Evolutionary conservation across 2,797 vertebrate genomes (phyloP), one percentile per base, ranked within the genome.

Genomic region (Pogoniulus pusillus): DNA sequence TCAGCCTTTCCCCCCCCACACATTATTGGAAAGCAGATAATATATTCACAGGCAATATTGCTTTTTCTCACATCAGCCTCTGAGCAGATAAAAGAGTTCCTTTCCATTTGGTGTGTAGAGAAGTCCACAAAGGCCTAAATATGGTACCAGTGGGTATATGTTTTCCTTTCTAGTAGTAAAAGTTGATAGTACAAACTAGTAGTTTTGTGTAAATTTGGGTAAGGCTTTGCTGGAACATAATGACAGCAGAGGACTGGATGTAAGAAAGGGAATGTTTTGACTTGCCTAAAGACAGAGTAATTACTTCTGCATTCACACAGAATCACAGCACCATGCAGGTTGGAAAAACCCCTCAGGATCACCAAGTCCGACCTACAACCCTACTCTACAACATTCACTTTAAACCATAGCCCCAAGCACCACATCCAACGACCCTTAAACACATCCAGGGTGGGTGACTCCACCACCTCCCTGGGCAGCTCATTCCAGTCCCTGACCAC

Each of bases 51-150:
- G 65, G 27, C 69, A 68, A 79, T 69, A 92, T 4, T 92, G 63
- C 78, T 91, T 86, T 73, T 91, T 57, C 22, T 62, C 53, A 90
- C 62, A 82, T 63, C 69, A 82, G 30, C n/a, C 75, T 84, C 80
- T 53, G 32, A 87, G 68, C 63, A 87, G 91, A 90, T 94, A 93
- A 81, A 12, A 82, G n/a, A 90, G 16, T 58, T 90, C 15, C 22
- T 57, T 93, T 92, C 85, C 69, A 45, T 82, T 82, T 66, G 43
- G 27, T 78, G 27, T 78, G 68, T 53, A 86, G 45, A 80, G 81
- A 85, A 62, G 74, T 89, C 82, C 74, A 87, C 69, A 93, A 89
- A 93, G 37, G 60, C 41, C 62, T 77, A 75, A 91, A 86, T 81
- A 70, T n/a, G 30, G 63, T 82, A 60, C 82, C 27, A 55, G 8